phyloP scores from a whole-genome alignment of 2,113 vertebrate species.

The Brachirus orientalis region DNA sequence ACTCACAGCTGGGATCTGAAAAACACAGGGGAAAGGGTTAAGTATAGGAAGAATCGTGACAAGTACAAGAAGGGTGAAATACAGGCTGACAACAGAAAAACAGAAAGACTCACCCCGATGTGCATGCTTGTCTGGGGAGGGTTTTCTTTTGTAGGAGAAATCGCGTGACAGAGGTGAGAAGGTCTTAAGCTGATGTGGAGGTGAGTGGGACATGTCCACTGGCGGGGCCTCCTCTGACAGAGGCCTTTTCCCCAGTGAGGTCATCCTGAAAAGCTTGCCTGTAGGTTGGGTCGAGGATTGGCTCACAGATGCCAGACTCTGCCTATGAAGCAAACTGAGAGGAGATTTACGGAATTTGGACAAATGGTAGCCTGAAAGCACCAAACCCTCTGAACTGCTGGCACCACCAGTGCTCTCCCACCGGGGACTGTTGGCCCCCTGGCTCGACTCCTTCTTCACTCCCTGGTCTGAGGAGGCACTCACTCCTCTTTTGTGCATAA shows the following conservation, averaged over 20 bases:
- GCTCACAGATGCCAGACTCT: constrained; percentile 75
- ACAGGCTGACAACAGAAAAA: background rate
- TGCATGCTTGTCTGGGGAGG: constrained; percentile 85
- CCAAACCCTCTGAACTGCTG: constrained; percentile 31
- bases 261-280: constrained; percentile 81
- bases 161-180: constrained; percentile 86
- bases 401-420: constrained; percentile 71
- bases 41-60: too few relatives aligned
- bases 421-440: constrained; percentile 46
- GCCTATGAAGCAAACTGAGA: constrained; percentile 81
- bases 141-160: constrained; percentile 88
- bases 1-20: constrained; percentile 92
- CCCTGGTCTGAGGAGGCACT: constrained; percentile 74
- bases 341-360: constrained; percentile 76
- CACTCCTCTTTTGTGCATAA: constrained; percentile 88
- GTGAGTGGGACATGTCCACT: constrained; percentile 39
- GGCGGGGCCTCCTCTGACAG: constrained; percentile 79
- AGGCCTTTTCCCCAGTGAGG: constrained; percentile 83
- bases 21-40: background rate
- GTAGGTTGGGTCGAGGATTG: constrained; percentile 71
- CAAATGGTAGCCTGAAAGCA: constrained; percentile 65
- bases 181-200: constrained; percentile 66
- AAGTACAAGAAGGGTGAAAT: background rate
- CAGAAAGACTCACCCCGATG: constrained; percentile 87
- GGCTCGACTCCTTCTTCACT: constrained; percentile 83